A percentile compares a stretch with the other conserved stretches of the same genome.
Conservation (phyloP, 1,140 invertebrate genomes). For the Hyphantria cunea region DNA sequence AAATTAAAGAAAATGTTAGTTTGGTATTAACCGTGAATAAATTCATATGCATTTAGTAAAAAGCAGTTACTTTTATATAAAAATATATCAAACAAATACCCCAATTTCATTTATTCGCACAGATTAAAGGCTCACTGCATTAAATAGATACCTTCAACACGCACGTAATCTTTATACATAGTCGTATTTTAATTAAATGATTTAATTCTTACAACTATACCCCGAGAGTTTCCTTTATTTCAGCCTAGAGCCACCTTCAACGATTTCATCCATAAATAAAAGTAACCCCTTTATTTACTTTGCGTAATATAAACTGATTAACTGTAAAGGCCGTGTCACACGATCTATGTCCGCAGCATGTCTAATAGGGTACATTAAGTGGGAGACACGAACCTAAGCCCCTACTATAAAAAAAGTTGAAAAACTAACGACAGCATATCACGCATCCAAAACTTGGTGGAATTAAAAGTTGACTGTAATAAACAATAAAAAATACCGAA, state of each 20-base stretch:
- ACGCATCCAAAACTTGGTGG: slow-evolving; percentile 73
- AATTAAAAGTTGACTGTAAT: slow-evolving; percentile 79
- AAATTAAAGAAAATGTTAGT: too few species aligned
- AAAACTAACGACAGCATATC: slow-evolving; percentile 72
- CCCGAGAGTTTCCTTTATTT: too few species aligned
- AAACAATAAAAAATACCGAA: slow-evolving; percentile 72
- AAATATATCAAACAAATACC: too few species aligned
- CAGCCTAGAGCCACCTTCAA: not conserved
- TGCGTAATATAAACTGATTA: slow-evolving; percentile 25
- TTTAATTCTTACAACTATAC: too few species aligned
- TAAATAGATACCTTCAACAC: too few species aligned
- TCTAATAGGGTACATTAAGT: slow-evolving; percentile 65
- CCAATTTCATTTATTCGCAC: too few species aligned
- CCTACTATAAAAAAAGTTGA: slow-evolving; percentile 63
- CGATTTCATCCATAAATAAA: slow-evolving; percentile 18
- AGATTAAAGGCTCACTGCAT: too few species aligned
- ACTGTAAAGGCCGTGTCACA: slow-evolving; percentile 32
- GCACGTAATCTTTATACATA: too few species aligned
- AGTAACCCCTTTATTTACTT: slow-evolving; percentile 31
- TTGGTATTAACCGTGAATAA: too few species aligned
- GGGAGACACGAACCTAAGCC: slow-evolving; percentile 59
- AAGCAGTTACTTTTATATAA: too few species aligned
- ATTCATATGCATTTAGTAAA: too few species aligned
- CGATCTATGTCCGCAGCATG: slow-evolving; percentile 37
- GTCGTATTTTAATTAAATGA: too few species aligned